Conservation (phyloP, 2,888 invertebrate genomes). For the Piscicola geometra region DNA sequence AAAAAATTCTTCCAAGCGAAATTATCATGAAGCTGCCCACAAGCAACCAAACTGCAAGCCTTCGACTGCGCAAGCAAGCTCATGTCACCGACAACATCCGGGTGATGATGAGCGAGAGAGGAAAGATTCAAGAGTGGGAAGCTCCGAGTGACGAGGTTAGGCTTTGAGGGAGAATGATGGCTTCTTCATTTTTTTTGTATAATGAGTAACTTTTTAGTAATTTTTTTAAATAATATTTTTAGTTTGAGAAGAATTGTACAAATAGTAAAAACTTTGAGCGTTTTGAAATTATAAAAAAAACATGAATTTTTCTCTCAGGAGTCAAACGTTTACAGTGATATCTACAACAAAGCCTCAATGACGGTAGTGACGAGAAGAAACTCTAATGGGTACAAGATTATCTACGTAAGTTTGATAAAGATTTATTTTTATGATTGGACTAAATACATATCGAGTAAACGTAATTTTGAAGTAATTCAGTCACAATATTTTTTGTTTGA, state of each 20-base stretch:
- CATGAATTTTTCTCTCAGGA: neutral
- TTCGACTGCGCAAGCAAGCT: too few species aligned
- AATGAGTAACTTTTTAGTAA: neutral
- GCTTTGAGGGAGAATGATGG: neutral
- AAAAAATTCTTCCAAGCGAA: too few species aligned
- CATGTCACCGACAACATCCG: too few species aligned
- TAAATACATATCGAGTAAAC: too few species aligned
- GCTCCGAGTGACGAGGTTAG: neutral
- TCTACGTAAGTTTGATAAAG: slow-evolving; percentile 17
- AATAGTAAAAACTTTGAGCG: too few species aligned
- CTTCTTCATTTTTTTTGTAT: neutral
- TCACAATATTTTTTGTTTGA: neutral
- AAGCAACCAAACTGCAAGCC: too few species aligned
- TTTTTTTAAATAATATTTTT: neutral
- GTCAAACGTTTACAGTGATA: slow-evolving; percentile 27
- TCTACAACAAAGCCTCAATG: neutral
- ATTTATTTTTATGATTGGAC: too few species aligned
- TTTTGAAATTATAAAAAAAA: too few species aligned
- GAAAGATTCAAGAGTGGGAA: neutral
- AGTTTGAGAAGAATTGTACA: too few species aligned
- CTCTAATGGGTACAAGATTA: neutral
- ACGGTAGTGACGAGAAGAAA: neutral
- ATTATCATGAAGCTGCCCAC: too few species aligned
- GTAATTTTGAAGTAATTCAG: neutral
- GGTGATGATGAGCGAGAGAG: neutral